Conservation (phyloP, 1,140 invertebrate genomes). For the Epicauta chinensis region DNA sequence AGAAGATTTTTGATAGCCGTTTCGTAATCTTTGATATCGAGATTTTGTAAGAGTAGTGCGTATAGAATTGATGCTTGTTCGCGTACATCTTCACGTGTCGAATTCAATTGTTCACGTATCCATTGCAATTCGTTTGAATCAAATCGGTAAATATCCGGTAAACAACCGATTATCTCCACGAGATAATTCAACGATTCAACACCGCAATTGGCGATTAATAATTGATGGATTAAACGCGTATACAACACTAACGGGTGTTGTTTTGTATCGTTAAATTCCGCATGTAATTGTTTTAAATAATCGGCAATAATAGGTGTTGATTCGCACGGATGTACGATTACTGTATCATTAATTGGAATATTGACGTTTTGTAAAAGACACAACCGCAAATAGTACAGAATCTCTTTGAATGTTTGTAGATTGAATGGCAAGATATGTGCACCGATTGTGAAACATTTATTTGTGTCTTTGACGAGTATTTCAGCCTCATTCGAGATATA, state of each 20-base stretch:
- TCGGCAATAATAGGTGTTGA: conserved; percentile 54
- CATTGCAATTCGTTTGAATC: conserved; percentile 48
- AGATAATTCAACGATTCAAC: conserved; percentile 61
- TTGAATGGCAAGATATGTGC: conserved; percentile 63
- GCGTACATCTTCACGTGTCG: conserved; percentile 68
- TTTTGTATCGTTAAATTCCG: conserved; percentile 42
- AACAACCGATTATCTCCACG: conserved; percentile 65
- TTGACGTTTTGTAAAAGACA: conserved; percentile 57
- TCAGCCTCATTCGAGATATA: conserved; percentile 43
- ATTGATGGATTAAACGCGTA: conserved; percentile 55
- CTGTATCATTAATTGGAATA: conserved; percentile 40
- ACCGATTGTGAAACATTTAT: conserved; percentile 49
- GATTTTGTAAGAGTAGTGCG: conserved; percentile 53
- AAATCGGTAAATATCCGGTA: conserved; percentile 43
- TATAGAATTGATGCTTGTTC: conserved; percentile 62
- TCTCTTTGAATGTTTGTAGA: conserved; percentile 57
- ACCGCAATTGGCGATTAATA: conserved; percentile 57
- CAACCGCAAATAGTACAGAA: conserved; percentile 67
- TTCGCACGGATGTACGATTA: conserved; percentile 54
- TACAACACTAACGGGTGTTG: conserved; percentile 56
- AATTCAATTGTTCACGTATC: conserved; percentile 57
- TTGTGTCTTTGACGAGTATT: conserved; percentile 40
- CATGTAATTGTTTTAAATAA: conserved; percentile 48
- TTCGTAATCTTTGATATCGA: conserved; percentile 43
- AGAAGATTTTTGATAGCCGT: conserved; percentile 51